Evolutionary conservation across 2,113 vertebrate species (phyloP).

Genomic region (Anser brachyrhynchus): DNA sequence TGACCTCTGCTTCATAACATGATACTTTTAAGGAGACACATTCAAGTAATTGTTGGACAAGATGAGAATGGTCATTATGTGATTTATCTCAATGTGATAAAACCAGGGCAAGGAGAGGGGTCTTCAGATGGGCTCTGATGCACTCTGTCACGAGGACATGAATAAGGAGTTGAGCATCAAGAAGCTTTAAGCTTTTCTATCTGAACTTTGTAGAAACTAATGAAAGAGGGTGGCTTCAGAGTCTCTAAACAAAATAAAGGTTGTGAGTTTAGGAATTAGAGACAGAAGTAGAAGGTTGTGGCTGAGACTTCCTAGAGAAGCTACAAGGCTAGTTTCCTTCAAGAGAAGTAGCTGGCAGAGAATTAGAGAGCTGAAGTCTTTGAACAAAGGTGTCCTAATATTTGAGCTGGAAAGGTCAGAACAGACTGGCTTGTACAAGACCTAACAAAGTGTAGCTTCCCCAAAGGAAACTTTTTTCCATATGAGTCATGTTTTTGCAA

Average conservation of each 20-base stretch:
- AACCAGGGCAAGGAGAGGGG: not conserved
- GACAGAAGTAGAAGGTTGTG: not conserved
- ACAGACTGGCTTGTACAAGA: not conserved
- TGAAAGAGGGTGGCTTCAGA: not conserved
- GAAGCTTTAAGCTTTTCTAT: not conserved
- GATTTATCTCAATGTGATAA: not conserved
- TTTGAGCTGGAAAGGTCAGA: not conserved
- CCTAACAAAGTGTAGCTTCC: not conserved
- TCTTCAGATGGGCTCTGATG: not conserved
- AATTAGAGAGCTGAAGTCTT: slow-evolving; percentile 7
- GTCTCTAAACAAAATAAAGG: not conserved
- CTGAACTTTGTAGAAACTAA: not conserved
- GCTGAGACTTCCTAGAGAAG: not conserved
- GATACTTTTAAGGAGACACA: not conserved
- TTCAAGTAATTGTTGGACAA: not conserved
- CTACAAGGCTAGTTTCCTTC: not conserved
- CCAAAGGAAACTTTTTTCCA: not conserved
- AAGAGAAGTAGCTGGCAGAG: not conserved
- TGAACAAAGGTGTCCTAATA: not conserved
- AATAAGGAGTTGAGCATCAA: not conserved
- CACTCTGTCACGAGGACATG: not conserved
- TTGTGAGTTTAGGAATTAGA: not conserved
- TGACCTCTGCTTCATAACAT: not conserved
- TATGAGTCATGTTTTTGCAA: slow-evolving; percentile 6
- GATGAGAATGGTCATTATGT: accelerated